phyloP scores from a whole-genome alignment of 2,888 invertebrate species.

The Rhamnusium bicolor region DNA sequence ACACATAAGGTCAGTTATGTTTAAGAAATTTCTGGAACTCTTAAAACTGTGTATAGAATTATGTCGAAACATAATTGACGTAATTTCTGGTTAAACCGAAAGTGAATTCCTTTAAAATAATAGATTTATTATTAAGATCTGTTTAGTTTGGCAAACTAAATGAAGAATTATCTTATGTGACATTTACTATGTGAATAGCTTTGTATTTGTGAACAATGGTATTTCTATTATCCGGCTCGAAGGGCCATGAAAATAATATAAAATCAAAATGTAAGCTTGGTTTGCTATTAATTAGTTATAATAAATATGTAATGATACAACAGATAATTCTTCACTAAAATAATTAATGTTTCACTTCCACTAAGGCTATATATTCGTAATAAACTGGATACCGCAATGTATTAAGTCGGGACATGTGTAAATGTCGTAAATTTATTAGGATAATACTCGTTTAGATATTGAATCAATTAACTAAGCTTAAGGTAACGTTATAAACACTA shows the following conservation, averaged over 20 bases:
- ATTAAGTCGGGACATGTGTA: not conserved
- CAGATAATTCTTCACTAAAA: not conserved
- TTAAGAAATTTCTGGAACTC: too few relatives aligned
- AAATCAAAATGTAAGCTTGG: too few relatives aligned
- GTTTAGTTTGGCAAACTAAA: too few relatives aligned
- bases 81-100: not conserved
- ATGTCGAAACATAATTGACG: not conserved
- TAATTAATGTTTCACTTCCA: not conserved
- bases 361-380: slow-evolving; percentile 1
- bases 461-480: slow-evolving; percentile 20
- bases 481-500: slow-evolving; percentile 6
- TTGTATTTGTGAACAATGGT: too few relatives aligned
- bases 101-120: too few relatives aligned
- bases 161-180: too few relatives aligned
- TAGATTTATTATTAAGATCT: too few relatives aligned
- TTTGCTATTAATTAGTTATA: not conserved
- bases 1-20: too few relatives aligned
- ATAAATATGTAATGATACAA: not conserved
- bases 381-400: slow-evolving; percentile 22
- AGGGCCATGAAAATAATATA: not conserved
- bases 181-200: too few relatives aligned
- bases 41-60: too few relatives aligned
- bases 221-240: not conserved
- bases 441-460: slow-evolving; percentile 28
- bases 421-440: slow-evolving; percentile 2